Evolutionary conservation across 2,888 invertebrate genomes (phyloP), one percentile per base, ranked within the genome.

Genomic region (Cerceris rybyensis): DNA sequence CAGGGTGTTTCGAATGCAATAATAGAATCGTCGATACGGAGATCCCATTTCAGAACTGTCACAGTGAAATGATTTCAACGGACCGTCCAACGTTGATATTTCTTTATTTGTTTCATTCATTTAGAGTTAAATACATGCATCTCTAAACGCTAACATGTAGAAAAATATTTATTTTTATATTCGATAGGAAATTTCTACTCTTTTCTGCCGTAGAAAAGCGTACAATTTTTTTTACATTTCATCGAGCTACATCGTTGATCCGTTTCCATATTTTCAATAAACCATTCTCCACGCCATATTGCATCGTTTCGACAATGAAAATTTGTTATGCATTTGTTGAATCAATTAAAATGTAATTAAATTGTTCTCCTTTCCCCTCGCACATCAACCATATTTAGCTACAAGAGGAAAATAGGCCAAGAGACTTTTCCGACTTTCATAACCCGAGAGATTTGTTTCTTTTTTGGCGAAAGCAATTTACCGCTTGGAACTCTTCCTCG

Each of bases 1-100:
- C 58, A 57, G 61, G 61, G 78, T 28, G 28, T 73, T 80, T 80
- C 68, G 58, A 75, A 61, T 42, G 71, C 72, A 75, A 83, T 83
- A 80, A 80, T 80, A 80, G 83, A 60, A 78, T 83, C 64, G 78
- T 83, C 83, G 80, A 80, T 78, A 73, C 60, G 70, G 67, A 39
- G 55, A 58, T 66, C 59, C 2, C 52, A 28, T 39, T 73, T 49
- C 59, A 28, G 59, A 46, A 50, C 42, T 67, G 59, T 50, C 72
- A 71, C 58, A 50, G 43, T 7, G 16, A 57, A 65, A 54, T 54
- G 42, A 46, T 39, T 9, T 39, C 14, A 61, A 11, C 9, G 16
- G 16, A 28, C 28, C 28, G 28, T 28, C 28, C 28, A 28, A 28
- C 28, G 28, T 1, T 2, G 28, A 28, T 28, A 28, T 28, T 28